Evolutionary conservation across 2,113 vertebrate genomes (phyloP).

Genomic region (Chascanopsetta lugubris): DNA sequence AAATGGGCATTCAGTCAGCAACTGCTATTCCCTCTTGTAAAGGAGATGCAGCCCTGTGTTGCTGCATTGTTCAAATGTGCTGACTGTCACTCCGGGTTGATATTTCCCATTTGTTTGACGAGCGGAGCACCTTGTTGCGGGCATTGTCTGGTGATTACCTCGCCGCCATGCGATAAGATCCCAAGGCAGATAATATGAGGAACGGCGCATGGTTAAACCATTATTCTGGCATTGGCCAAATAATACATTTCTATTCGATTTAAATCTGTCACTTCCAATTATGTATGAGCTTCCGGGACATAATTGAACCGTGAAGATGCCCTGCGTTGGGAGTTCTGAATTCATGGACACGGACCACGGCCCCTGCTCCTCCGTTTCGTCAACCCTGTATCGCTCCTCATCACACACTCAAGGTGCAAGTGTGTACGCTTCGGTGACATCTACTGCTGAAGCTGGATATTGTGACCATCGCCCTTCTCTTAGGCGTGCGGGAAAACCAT

Average conservation of each 20-base stretch:
- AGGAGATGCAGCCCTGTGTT: conserved; percentile 40
- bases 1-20: conserved; percentile 47
- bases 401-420: too few relatives aligned
- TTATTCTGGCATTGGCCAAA: conserved; percentile 32
- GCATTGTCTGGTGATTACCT: conserved; percentile 53
- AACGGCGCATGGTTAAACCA: conserved; percentile 33
- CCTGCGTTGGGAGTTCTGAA: conserved; percentile 30
- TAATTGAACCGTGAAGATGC: conserved; percentile 53
- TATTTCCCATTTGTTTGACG: conserved; percentile 64
- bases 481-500: too few relatives aligned
- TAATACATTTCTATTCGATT: conserved; percentile 49
- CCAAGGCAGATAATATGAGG: conserved; percentile 52
- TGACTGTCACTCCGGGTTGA: conserved; percentile 58
- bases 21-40: too few relatives aligned
- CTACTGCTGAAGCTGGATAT: too few relatives aligned
- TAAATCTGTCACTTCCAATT: conserved; percentile 49
- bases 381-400: conserved; percentile 37
- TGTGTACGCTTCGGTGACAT: too few relatives aligned
- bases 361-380: conserved; percentile 25
- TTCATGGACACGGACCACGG: conserved; percentile 29
- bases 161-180: conserved; percentile 64
- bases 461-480: too few relatives aligned
- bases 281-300: conserved; percentile 55
- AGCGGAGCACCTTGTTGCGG: conserved; percentile 63
- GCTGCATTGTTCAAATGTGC: conserved; percentile 53